These are phyloP conservation scores for Steinernema feltiae DNA, from an alignment of 1,140 invertebrate species.

Conservation along the genomic window DNA sequence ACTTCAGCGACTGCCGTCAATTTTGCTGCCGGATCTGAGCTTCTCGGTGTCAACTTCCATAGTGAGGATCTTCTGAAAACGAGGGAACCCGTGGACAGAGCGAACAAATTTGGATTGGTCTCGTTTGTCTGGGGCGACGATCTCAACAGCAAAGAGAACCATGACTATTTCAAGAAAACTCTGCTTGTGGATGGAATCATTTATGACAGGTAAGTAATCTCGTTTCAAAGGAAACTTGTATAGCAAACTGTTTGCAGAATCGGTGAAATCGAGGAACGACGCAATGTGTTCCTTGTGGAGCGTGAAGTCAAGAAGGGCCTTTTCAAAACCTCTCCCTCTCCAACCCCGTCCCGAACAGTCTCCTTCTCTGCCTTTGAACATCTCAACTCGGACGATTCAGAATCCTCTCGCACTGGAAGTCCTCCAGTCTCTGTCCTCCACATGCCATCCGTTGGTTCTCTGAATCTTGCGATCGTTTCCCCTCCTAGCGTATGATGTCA, in stretches of 20 bases:
- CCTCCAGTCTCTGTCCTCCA: neutral
- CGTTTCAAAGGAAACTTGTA: neutral
- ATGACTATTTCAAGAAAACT: conserved; percentile 56
- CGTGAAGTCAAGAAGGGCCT: conserved; percentile 34
- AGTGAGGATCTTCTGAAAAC: conserved; percentile 48
- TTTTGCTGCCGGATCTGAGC: conserved; percentile 44
- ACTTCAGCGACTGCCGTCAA: conserved; percentile 50
- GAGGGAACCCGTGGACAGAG: conserved; percentile 43
- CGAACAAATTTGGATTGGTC: conserved; percentile 51
- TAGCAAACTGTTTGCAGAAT: conserved; percentile 27
- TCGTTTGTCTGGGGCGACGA: conserved; percentile 57
- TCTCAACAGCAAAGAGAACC: conserved; percentile 45
- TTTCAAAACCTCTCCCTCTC: conserved; percentile 15
- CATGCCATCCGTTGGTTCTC: neutral
- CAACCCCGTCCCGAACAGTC: neutral
- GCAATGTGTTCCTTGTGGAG: conserved; percentile 39
- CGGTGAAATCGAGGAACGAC: conserved; percentile 33
- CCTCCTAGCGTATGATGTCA: neutral
- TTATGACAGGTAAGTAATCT: conserved; percentile 44
- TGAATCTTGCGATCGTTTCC: neutral
- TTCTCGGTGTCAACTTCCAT: conserved; percentile 56
- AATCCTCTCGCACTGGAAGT: neutral
- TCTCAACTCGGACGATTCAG: neutral
- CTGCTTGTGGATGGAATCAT: conserved; percentile 55
- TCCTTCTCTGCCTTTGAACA: neutral